phyloP scores from a whole-genome alignment of 2,797 vertebrate genomes.

The Jordanella pulchra region DNA sequence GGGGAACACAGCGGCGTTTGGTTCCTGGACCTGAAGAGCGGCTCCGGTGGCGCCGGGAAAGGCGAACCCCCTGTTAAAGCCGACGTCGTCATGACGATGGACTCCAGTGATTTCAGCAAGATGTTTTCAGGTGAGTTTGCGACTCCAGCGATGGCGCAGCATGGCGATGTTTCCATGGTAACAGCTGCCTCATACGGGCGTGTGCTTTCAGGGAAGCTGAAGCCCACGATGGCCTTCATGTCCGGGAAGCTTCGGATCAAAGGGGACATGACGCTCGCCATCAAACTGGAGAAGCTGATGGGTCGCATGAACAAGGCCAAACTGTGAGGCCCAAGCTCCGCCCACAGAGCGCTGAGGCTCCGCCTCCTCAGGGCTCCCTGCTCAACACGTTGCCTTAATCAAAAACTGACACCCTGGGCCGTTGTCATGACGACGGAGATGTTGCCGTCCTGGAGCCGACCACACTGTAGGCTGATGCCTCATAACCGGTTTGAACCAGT shows the following conservation, averaged over 20 bases:
- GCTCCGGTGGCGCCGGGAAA: constrained; percentile 75
- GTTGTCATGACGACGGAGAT: not conserved
- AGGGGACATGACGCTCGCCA: constrained; percentile 85
- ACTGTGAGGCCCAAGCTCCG: constrained; percentile 60
- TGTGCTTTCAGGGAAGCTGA: constrained; percentile 84
- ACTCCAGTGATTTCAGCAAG: constrained; percentile 86
- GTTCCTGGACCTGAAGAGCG: constrained; percentile 90
- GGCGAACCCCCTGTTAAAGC: constrained; percentile 79
- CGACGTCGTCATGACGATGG: constrained; percentile 89
- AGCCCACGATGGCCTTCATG: constrained; percentile 89
- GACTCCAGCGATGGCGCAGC: not conserved
- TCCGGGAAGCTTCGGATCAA: constrained; percentile 86
- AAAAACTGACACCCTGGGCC: not conserved
- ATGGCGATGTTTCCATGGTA: constrained; percentile 19
- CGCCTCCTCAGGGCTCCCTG: not conserved
- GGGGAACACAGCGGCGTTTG: constrained; percentile 85
- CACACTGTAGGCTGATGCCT: not conserved
- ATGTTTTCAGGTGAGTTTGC: constrained; percentile 88
- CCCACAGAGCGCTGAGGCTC: not conserved
- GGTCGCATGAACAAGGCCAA: constrained; percentile 77
- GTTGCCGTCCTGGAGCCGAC: not conserved
- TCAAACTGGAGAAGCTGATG: constrained; percentile 88
- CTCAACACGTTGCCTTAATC: constrained; percentile 40
- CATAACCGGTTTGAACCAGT: not conserved
- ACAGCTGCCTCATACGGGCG: constrained; percentile 5